phyloP scores from a whole-genome alignment of 2,113 vertebrate species.

The Psittacula cyanocephala region DNA sequence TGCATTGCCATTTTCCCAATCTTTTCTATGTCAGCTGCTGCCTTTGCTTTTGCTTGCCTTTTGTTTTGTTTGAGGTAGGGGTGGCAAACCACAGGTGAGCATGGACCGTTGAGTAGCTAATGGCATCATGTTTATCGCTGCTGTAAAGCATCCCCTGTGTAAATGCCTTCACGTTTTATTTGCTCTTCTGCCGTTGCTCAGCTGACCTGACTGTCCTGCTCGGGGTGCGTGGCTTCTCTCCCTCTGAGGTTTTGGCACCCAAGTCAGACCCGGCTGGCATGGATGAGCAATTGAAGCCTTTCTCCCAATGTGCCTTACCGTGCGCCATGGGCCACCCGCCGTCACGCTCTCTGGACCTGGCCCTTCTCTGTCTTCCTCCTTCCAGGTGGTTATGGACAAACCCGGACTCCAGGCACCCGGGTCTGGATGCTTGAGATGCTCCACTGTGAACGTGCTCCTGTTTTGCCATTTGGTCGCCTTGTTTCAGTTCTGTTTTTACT shows the following conservation, averaged over 20 bases:
- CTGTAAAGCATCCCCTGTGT: not conserved
- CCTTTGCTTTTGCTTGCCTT: constrained; percentile 28
- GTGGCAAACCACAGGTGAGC: not conserved
- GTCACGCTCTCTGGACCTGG: not conserved
- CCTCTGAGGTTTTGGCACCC: not conserved
- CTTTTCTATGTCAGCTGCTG: not conserved
- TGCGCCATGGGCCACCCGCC: not conserved
- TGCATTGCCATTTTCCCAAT: not conserved
- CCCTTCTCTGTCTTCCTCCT: constrained; percentile 40
- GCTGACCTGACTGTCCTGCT: not conserved
- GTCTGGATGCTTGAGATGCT: not conserved
- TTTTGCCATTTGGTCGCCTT: rapidly evolving
- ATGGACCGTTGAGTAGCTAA: not conserved
- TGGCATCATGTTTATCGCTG: not conserved
- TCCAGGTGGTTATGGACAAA: not conserved
- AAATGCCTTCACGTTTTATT: not conserved
- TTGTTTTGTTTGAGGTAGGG: not conserved
- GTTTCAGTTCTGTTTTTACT: rapidly evolving
- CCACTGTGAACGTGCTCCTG: not conserved
- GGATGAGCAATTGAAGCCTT: not conserved
- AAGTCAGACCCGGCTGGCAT: not conserved
- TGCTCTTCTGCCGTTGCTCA: not conserved
- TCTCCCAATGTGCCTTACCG: not conserved
- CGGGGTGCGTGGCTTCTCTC: not conserved
- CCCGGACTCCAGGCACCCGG: not conserved